Evolutionary conservation across 2,113 vertebrate species (phyloP).

Genomic region (cattle (Bos taurus)): DNA sequence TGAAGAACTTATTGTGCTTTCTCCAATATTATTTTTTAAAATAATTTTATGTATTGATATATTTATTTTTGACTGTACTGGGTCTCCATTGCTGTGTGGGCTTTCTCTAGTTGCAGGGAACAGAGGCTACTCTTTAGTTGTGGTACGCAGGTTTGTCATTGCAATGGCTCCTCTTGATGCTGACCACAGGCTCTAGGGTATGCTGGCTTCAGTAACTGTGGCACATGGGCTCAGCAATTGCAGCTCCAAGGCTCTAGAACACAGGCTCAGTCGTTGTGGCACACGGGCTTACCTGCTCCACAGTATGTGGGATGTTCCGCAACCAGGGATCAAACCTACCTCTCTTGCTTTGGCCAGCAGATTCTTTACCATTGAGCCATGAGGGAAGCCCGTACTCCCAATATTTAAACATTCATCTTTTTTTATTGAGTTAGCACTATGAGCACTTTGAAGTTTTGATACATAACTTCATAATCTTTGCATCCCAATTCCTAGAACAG

Average conservation of each 20-base stretch:
- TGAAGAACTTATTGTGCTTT: neutral
- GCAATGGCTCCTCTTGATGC: neutral
- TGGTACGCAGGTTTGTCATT: neutral
- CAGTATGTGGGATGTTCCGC: neutral
- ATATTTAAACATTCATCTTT: neutral
- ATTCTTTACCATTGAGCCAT: neutral
- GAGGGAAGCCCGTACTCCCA: neutral
- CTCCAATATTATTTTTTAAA: neutral
- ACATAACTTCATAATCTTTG: neutral
- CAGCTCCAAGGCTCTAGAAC: neutral
- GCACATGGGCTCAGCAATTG: neutral
- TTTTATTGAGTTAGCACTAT: neutral
- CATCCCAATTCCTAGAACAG: neutral
- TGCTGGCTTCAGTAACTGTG: neutral
- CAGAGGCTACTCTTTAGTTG: neutral
- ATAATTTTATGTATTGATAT: neutral
- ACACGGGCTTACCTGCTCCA: neutral
- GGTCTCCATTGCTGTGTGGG: neutral
- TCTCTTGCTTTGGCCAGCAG: neutral
- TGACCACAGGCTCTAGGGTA: neutral
- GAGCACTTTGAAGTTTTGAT: neutral
- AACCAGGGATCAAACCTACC: neutral
- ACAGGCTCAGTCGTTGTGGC: neutral
- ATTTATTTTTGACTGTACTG: neutral
- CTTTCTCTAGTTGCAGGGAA: neutral